Evolutionary conservation across 2,113 vertebrate species (phyloP).

Genomic region (Trachemys scripta): DNA sequence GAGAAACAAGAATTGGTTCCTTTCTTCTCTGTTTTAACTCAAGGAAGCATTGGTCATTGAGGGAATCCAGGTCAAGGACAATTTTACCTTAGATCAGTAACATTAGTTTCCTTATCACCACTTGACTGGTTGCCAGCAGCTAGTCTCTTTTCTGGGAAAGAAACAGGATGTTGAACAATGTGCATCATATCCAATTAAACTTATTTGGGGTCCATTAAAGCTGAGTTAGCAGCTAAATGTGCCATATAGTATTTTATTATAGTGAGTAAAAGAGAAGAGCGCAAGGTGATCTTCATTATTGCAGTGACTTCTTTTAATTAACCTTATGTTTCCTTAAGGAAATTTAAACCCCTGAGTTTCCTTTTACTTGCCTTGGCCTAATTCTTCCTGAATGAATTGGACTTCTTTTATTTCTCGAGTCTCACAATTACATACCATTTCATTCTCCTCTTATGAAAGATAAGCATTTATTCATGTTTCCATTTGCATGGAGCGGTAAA

Average conservation of each 20-base stretch:
- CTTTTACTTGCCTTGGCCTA: rapidly evolving
- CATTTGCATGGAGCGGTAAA: neutral
- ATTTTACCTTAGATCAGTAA: neutral
- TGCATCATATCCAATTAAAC: neutral
- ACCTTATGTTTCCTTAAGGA: neutral
- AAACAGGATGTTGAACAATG: neutral
- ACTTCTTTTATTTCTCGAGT: neutral
- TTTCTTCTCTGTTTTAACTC: neutral
- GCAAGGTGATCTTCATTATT: neutral
- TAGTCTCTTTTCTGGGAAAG: rapidly evolving
- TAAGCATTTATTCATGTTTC: neutral
- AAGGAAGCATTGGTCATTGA: neutral
- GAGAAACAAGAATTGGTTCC: neutral
- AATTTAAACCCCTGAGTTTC: neutral
- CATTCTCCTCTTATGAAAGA: rapidly evolving
- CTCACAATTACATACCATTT: neutral
- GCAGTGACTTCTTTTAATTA: neutral
- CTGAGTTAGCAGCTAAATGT: neutral
- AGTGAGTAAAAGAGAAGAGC: neutral
- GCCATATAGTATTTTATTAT: neutral
- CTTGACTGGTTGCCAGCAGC: neutral
- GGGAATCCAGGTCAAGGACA: neutral
- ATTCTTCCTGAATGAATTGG: rapidly evolving
- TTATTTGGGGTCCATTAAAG: neutral
- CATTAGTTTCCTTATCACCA: rapidly evolving